Evolutionary conservation across 1,140 invertebrate genomes (phyloP).

Genomic region (Aphelinus certus): DNA sequence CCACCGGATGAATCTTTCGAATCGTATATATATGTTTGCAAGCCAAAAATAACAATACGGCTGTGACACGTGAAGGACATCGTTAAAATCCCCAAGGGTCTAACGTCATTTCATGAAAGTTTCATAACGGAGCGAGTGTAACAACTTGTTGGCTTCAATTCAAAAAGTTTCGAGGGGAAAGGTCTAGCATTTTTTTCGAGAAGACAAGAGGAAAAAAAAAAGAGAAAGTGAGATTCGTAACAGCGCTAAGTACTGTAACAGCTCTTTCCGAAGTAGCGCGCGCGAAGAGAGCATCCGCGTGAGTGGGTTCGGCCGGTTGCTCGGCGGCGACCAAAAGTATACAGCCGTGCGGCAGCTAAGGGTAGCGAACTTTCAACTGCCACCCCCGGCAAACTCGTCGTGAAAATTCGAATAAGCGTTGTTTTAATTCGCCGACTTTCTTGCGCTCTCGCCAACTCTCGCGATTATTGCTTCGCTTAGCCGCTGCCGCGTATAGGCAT

Average conservation of each 20-base stretch:
- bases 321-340: background rate
- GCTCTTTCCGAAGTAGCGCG: constrained; percentile 2
- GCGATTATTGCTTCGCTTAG: background rate
- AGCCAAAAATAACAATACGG: too few species aligned
- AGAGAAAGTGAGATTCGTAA: background rate
- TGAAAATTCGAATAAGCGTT: constrained; percentile 1
- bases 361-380: background rate
- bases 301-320: background rate
- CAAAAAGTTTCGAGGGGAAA: background rate
- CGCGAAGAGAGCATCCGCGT: background rate
- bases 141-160: constrained; percentile 1
- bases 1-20: too few species aligned
- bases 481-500: background rate
- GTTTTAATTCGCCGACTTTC: constrained; percentile 11
- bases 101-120: background rate
- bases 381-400: background rate
- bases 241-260: constrained; percentile 1
- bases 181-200: background rate
- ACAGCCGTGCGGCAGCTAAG: background rate
- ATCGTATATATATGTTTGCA: too few species aligned
- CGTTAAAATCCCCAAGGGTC: too few species aligned
- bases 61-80: too few species aligned
- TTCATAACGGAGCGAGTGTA: constrained; percentile 14
- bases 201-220: background rate
- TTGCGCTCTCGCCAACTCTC: background rate